phyloP scores from a whole-genome alignment of 2,113 vertebrate genomes.

The Pygoscelis antarcticus region DNA sequence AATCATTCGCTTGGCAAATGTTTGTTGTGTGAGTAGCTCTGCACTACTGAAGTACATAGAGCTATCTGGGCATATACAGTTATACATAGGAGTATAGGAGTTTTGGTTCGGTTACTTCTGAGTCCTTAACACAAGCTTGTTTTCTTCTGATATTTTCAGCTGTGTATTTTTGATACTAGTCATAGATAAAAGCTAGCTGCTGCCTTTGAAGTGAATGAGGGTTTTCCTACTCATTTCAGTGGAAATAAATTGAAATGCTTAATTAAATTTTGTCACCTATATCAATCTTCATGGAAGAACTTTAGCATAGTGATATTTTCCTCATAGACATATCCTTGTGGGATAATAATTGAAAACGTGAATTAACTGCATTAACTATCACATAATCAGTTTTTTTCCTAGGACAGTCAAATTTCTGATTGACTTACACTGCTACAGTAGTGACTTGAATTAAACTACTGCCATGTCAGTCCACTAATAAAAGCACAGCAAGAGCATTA shows the following conservation, averaged over 20 bases:
- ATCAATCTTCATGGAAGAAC: conserved; percentile 15
- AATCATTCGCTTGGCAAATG: not conserved
- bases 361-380: conserved; percentile 24
- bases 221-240: conserved; percentile 7
- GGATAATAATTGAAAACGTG: conserved; percentile 39
- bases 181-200: not conserved
- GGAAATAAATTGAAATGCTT: conserved; percentile 30
- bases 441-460: not conserved
- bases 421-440: not conserved
- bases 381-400: not conserved
- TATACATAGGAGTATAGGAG: not conserved
- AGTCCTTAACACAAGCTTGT: not conserved
- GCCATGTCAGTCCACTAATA: not conserved
- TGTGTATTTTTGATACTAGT: not conserved
- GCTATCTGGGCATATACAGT: not conserved
- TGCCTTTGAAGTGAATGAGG: conserved; percentile 6
- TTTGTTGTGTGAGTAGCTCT: not conserved
- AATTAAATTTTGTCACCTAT: conserved; percentile 41
- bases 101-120: not conserved
- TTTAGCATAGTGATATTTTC: not conserved
- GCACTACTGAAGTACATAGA: not conserved
- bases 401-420: not conserved
- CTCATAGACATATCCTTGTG: not conserved
- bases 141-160: not conserved
- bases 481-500: not conserved